Evolutionary conservation across 2,797 vertebrate genomes (phyloP).

Genomic region (Cyclura pinguis): DNA sequence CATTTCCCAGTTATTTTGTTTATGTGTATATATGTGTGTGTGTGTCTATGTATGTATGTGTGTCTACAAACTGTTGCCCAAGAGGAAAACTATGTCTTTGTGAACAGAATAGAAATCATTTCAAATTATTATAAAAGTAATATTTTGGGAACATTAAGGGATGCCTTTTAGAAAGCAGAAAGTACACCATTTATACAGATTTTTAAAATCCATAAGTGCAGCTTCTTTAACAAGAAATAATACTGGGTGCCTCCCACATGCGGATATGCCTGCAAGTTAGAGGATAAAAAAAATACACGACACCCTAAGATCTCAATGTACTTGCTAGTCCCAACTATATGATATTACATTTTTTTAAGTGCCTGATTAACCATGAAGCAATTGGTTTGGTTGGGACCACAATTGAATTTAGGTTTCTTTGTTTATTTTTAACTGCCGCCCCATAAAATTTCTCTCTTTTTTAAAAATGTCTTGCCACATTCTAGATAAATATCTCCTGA

Average conservation of each 20-base stretch:
- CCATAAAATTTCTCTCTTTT: background rate
- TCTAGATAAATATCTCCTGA: background rate
- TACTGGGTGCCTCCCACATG: background rate
- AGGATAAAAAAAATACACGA: no score
- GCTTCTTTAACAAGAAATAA: background rate
- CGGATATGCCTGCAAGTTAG: no score
- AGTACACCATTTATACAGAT: background rate
- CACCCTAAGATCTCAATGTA: no score
- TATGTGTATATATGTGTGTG: background rate
- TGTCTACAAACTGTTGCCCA: no score
- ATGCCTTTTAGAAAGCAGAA: background rate
- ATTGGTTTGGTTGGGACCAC: no score
- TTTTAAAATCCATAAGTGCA: background rate
- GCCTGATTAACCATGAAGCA: no score
- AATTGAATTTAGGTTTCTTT: background rate
- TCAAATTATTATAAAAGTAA: background rate
- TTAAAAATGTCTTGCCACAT: background rate
- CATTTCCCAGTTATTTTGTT: background rate
- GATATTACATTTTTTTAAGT: no score
- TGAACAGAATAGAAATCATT: background rate
- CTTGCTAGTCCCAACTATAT: no score
- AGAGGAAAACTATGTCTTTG: background rate
- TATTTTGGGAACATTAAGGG: background rate
- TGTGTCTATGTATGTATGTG: background rate
- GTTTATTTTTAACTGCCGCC: constrained; percentile 5